phyloP scores from a whole-genome alignment of 53 echinoderm and acorn worm species.

The Henricia sp. region DNA sequence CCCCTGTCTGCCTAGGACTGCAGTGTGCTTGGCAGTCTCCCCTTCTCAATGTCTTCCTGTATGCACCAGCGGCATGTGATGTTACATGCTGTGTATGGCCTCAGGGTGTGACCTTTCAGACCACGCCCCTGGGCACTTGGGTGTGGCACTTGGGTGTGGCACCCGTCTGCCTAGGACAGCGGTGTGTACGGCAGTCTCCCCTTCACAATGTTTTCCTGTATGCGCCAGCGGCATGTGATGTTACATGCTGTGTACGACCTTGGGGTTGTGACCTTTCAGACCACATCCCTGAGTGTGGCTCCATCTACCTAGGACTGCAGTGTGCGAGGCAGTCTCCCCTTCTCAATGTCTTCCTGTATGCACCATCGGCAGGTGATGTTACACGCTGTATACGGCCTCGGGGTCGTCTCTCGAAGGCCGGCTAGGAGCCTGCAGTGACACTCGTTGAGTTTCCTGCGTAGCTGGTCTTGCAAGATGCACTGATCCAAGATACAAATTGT shows the following conservation, averaged over 20 bases:
- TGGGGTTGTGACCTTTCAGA: neutral
- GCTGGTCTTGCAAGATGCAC: constrained; percentile 49
- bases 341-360: constrained; percentile 52
- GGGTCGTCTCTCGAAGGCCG: constrained; percentile 18
- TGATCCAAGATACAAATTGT: neutral
- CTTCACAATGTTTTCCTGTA: constrained; percentile 43
- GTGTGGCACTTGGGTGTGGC: too few species aligned
- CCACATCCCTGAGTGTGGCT: neutral
- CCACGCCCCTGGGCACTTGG: neutral
- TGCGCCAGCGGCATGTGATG: constrained; percentile 58
- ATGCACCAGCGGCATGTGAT: constrained; percentile 60
- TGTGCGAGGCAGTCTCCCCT: too few species aligned
- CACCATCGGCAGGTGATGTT: constrained; percentile 56
- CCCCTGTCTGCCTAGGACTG: neutral
- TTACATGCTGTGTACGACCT: constrained; percentile 4
- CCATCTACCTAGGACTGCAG: too few species aligned
- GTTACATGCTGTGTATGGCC: constrained; percentile 7
- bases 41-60: constrained; percentile 45
- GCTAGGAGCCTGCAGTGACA: constrained; percentile 64
- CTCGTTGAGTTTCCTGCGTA: constrained; percentile 50
- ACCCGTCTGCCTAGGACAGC: too few species aligned
- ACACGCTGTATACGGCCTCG: constrained; percentile 3
- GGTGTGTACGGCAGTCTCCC: too few species aligned
- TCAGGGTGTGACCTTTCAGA: neutral
- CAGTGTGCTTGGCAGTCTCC: neutral